These are phyloP conservation scores for Pocillopora damicornis DNA, from an alignment of 64 coral and sea anemone species.

Conservation along the genomic window DNA sequence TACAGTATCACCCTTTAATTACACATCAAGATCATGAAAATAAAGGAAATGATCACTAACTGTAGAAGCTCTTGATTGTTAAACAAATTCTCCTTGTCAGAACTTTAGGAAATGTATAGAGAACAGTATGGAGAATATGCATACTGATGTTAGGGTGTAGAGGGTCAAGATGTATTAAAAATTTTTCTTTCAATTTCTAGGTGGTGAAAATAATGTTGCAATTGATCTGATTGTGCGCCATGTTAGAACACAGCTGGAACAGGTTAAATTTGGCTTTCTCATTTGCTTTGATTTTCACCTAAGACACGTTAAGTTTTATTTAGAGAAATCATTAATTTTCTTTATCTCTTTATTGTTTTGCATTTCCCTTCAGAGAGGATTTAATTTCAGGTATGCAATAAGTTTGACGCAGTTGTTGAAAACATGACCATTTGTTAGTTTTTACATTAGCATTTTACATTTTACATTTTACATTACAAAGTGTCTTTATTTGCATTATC, in stretches of 20 bases:
- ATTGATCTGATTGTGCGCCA: constrained; percentile 95
- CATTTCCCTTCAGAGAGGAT: constrained; percentile 64
- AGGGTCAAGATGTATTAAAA: background rate
- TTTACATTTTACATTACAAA: too few species aligned
- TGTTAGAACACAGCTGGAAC: constrained; percentile 86
- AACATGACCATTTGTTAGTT: too few species aligned
- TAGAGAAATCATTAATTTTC: background rate
- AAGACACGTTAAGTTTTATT: background rate
- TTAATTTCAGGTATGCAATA: constrained; percentile 78
- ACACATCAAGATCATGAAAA: too few species aligned
- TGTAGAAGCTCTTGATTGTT: too few species aligned
- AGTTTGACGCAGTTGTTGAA: background rate
- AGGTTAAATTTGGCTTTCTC: constrained; percentile 30
- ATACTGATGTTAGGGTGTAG: too few species aligned
- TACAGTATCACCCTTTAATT: too few species aligned
- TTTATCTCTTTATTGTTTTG: background rate
- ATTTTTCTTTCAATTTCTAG: constrained; percentile 17
- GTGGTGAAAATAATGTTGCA: constrained; percentile 95
- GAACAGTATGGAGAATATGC: too few species aligned
- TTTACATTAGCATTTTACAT: too few species aligned
- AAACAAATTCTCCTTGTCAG: too few species aligned
- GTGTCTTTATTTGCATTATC: too few species aligned
- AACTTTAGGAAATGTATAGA: too few species aligned
- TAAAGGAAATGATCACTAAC: too few species aligned
- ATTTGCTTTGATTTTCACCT: background rate